A percentile compares a stretch with the other conserved stretches of the same genome.
phyloP scores from a whole-genome alignment of 2,113 vertebrate genomes.

The Planiliza haematocheilus region DNA sequence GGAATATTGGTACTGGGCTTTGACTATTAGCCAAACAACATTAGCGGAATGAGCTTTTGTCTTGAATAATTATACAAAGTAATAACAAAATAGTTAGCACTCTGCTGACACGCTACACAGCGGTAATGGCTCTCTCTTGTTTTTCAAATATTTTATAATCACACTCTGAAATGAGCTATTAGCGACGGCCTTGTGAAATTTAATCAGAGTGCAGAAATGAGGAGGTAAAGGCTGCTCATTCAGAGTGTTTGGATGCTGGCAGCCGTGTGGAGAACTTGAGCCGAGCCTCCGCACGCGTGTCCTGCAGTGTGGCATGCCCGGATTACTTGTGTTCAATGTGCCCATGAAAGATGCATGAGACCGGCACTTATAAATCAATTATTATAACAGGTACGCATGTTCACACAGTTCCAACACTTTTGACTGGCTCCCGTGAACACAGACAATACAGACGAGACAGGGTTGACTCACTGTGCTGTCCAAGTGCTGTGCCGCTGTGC shows the following conservation, averaged over 20 bases:
- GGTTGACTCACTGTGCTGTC: conserved; percentile 42
- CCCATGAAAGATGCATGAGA: conserved; percentile 56
- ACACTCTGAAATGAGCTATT: conserved; percentile 38
- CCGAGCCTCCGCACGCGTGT: conserved; percentile 23
- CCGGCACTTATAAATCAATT: conserved; percentile 54
- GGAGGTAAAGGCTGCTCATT: conserved; percentile 16
- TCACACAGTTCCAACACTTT: conserved; percentile 23
- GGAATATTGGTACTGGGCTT: conserved; percentile 45
- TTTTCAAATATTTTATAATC: conserved; percentile 56
- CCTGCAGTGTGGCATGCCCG: conserved; percentile 34
- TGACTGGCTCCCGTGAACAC: conserved; percentile 15
- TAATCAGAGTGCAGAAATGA: conserved; percentile 48
- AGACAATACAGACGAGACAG: conserved; percentile 18
- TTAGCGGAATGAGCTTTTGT: conserved; percentile 60
- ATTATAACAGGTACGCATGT: conserved; percentile 38
- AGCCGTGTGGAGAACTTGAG: conserved; percentile 40
- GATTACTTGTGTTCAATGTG: conserved; percentile 45
- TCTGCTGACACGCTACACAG: conserved; percentile 31
- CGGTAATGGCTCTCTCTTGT: conserved; percentile 51
- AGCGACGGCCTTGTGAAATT: conserved; percentile 42
- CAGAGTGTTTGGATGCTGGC: conserved; percentile 10
- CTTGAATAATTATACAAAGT: conserved; percentile 66
- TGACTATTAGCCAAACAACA: conserved; percentile 55
- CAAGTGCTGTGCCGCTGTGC: conserved; percentile 26
- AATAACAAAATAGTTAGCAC: conserved; percentile 61